phyloP scores from a whole-genome alignment of 2,113 vertebrate species.

The Dinomys branickii region DNA sequence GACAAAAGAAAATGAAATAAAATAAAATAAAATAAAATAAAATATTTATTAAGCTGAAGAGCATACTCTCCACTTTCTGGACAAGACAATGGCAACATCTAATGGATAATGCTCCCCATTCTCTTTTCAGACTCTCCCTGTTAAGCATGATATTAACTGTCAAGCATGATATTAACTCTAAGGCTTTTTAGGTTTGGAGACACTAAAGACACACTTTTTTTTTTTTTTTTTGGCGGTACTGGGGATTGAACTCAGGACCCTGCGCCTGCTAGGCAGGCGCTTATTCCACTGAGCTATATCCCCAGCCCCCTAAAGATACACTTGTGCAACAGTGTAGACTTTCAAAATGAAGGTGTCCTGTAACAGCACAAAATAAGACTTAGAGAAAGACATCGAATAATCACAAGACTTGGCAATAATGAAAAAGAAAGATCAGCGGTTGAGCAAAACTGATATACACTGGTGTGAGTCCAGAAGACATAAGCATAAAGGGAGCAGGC shows the following conservation, averaged over 20 bases:
- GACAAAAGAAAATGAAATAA: too few relatives aligned
- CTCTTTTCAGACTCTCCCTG: background rate
- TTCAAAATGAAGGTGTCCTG: background rate
- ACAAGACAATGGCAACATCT: background rate
- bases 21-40: too few relatives aligned
- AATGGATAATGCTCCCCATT: background rate
- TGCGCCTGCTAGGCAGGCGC: too few relatives aligned
- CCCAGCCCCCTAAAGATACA: background rate
- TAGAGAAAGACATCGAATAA: background rate
- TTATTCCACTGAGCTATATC: too few relatives aligned
- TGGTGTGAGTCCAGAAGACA: rapidly evolving
- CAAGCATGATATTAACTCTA: background rate
- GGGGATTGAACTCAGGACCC: too few relatives aligned
- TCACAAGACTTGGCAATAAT: background rate
- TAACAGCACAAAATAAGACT: background rate
- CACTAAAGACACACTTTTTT: too few relatives aligned
- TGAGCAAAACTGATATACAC: background rate
- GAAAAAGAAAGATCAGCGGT: background rate
- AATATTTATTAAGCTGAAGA: background rate
- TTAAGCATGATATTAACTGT: too few relatives aligned
- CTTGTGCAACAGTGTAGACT: background rate
- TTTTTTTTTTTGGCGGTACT: too few relatives aligned
- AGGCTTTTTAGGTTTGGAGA: background rate
- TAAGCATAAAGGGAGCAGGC: background rate
- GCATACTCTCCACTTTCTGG: background rate